Evolutionary conservation across 1,140 invertebrate species (phyloP).

Genomic region (Drosophila kurseongensis): DNA sequence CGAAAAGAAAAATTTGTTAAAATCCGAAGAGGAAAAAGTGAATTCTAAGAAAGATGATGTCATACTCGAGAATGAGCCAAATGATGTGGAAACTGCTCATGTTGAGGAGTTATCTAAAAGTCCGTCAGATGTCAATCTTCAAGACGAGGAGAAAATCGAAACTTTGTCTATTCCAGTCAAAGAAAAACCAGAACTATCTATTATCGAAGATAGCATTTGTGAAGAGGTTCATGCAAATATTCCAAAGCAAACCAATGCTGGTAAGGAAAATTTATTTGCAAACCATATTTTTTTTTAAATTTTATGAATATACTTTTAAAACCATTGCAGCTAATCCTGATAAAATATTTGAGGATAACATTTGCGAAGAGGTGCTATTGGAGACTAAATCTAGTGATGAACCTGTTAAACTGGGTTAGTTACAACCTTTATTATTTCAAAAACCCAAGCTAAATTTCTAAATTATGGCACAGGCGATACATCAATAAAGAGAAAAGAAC

Average conservation of each 20-base stretch:
- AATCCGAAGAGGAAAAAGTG: neutral
- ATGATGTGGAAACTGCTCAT: neutral
- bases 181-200: neutral
- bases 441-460: neutral
- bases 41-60: neutral
- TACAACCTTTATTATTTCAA: neutral
- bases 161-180: neutral
- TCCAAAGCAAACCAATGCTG: constrained; percentile 1
- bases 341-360: constrained; percentile 7
- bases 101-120: neutral
- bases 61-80: neutral
- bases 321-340: neutral
- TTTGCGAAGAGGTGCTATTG: constrained; percentile 16
- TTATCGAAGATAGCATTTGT: constrained; percentile 41
- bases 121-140: too few relatives aligned
- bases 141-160: neutral
- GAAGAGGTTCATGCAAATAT: constrained; percentile 25
- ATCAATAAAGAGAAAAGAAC: neutral
- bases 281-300: neutral
- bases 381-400: neutral
- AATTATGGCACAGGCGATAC: neutral
- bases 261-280: neutral
- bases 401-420: constrained; percentile 6
- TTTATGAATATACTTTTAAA: too few relatives aligned
- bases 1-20: neutral